Percentiles rank a stretch among this genome's conserved stretches.
These are phyloP conservation scores for Lepus timidus DNA, from an alignment of 2,113 vertebrate species.

Conservation along the genomic window DNA sequence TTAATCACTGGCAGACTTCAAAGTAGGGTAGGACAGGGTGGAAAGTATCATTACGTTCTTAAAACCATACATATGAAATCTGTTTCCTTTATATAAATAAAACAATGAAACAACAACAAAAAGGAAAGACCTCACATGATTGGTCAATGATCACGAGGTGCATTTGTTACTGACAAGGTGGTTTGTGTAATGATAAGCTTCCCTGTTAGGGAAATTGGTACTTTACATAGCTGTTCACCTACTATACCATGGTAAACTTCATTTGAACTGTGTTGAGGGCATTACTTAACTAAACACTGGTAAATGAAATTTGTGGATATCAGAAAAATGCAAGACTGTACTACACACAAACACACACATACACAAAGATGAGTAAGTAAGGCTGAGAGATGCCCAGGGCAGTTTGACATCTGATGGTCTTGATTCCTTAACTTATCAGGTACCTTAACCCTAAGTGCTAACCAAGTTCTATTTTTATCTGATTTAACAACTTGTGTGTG, in stretches of 20 bases:
- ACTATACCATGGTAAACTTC: not conserved
- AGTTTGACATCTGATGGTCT: not conserved
- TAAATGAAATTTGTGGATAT: not conserved
- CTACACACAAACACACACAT: too few relatives aligned
- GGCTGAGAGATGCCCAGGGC: not conserved
- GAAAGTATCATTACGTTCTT: too few relatives aligned
- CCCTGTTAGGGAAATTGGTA: not conserved
- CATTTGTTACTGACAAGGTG: not conserved
- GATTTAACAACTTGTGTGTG: not conserved
- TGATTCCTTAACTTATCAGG: not conserved
- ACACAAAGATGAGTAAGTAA: not conserved
- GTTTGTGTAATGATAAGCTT: not conserved
- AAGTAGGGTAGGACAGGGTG: too few relatives aligned
- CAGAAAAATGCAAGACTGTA: not conserved
- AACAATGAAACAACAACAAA: too few relatives aligned
- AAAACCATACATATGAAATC: too few relatives aligned
- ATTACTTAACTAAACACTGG: constrained; percentile 14
- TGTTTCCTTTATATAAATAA: too few relatives aligned
- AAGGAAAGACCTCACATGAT: not conserved
- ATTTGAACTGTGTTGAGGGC: not conserved
- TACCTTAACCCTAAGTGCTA: not conserved
- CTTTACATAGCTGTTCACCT: not conserved
- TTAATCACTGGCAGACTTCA: not conserved
- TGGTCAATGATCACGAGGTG: not conserved
- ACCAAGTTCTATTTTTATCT: constrained; percentile 30